phyloP scores from a whole-genome alignment of 2,113 vertebrate species.

The Myxocyprinus asiaticus region DNA sequence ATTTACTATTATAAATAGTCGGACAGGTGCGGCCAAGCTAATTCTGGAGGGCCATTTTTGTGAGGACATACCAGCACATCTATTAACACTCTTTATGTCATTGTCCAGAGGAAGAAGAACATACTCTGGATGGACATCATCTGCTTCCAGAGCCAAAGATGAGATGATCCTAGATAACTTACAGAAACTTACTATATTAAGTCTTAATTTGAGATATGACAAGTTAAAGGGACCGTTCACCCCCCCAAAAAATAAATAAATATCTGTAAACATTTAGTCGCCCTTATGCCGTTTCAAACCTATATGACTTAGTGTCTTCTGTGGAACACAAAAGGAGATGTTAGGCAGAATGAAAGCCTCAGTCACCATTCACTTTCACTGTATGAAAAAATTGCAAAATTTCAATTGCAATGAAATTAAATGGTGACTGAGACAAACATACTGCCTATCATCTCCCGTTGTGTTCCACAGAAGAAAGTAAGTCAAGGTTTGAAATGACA shows the following conservation, averaged over 20 bases:
- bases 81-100: background rate
- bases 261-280: background rate
- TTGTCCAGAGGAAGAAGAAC: background rate
- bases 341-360: too few species aligned
- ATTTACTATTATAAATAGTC: conserved; percentile 57
- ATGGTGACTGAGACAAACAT: too few species aligned
- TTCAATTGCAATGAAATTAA: too few species aligned
- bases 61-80: conserved; percentile 42
- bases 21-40: conserved; percentile 51
- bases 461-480: too few species aligned
- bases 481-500: too few species aligned
- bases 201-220: background rate
- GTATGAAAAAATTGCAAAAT: too few species aligned
- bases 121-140: background rate
- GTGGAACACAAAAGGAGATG: too few species aligned
- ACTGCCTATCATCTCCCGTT: too few species aligned
- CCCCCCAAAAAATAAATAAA: too few species aligned
- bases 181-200: too few species aligned
- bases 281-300: background rate
- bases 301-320: too few species aligned
- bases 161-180: background rate
- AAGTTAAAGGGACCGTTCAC: background rate
- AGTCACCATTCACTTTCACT: too few species aligned
- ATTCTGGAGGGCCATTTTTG: conserved; percentile 38
- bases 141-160: background rate